Evolutionary conservation across 2,888 invertebrate species (phyloP).

Genomic region (Colostygia pectinataria): DNA sequence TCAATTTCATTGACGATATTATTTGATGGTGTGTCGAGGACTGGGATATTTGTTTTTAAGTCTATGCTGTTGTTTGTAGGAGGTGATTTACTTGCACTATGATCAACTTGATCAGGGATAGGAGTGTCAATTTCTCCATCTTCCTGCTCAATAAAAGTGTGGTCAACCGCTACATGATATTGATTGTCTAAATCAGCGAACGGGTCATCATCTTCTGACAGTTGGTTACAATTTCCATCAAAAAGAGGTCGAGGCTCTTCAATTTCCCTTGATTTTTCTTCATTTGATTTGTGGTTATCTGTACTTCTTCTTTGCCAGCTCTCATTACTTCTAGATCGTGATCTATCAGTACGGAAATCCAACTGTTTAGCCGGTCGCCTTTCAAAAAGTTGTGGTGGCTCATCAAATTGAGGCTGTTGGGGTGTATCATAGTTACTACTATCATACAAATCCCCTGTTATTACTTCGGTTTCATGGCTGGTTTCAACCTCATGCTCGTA

Average conservation of each 20-base stretch:
- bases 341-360: conserved; percentile 32
- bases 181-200: conserved; percentile 75
- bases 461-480: conserved; percentile 26
- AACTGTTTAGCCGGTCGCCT: conserved; percentile 43
- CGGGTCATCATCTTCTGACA: conserved; percentile 70
- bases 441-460: conserved; percentile 21
- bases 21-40: conserved; percentile 17
- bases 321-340: conserved; percentile 33
- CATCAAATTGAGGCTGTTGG: conserved; percentile 25
- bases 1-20: conserved; percentile 47
- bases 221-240: conserved; percentile 53
- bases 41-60: conserved; percentile 2
- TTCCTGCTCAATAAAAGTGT: conserved; percentile 64
- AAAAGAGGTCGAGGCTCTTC: conserved; percentile 54
- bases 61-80: conserved; percentile 18
- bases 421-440: conserved; percentile 26
- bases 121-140: conserved; percentile 31
- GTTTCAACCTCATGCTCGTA: conserved; percentile 36
- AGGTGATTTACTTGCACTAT: conserved; percentile 31
- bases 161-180: conserved; percentile 77
- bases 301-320: conserved; percentile 37
- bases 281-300: conserved; percentile 40
- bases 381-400: conserved; percentile 50
- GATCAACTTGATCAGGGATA: background rate
- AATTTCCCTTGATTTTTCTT: conserved; percentile 34